Conservation (phyloP, 2,888 invertebrate genomes). For the Nebria brevicollis region DNA sequence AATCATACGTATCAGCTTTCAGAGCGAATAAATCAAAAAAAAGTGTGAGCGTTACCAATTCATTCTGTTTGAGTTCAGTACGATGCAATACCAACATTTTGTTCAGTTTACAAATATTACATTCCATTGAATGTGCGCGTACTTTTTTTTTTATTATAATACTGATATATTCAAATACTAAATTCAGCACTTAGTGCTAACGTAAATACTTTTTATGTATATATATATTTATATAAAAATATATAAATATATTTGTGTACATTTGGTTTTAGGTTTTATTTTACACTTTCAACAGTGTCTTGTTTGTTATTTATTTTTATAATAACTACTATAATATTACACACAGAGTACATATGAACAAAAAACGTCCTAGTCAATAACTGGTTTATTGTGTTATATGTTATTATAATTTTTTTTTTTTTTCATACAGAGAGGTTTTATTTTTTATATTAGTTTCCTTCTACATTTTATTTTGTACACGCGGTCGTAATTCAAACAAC, state of each 20-base stretch:
- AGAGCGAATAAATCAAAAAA: constrained; percentile 23
- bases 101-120: constrained; percentile 17
- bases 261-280: constrained; percentile 44
- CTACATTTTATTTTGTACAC: constrained; percentile 8
- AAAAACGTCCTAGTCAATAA: constrained; percentile 46
- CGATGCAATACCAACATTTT: constrained; percentile 32
- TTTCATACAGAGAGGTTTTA: constrained; percentile 42
- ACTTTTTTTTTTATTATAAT: constrained; percentile 14
- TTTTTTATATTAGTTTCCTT: constrained; percentile 19
- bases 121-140: constrained; percentile 32
- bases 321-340: constrained; percentile 25
- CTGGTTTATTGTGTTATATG: constrained; percentile 43
- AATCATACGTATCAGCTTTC: constrained; percentile 8
- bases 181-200: constrained; percentile 38
- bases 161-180: background rate
- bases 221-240: background rate
- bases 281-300: constrained; percentile 15
- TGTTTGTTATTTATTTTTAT: constrained; percentile 43
- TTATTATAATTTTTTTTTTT: constrained; percentile 32
- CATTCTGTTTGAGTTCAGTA: constrained; percentile 11
- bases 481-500: constrained; percentile 2
- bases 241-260: constrained; percentile 20
- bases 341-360: constrained; percentile 41
- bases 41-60: constrained; percentile 7
- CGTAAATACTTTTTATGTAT: background rate